A percentile compares a stretch with the other conserved stretches of the same genome.
These are phyloP conservation scores for Abramis brama DNA, from an alignment of 2,113 vertebrate genomes.

Conservation along the genomic window DNA sequence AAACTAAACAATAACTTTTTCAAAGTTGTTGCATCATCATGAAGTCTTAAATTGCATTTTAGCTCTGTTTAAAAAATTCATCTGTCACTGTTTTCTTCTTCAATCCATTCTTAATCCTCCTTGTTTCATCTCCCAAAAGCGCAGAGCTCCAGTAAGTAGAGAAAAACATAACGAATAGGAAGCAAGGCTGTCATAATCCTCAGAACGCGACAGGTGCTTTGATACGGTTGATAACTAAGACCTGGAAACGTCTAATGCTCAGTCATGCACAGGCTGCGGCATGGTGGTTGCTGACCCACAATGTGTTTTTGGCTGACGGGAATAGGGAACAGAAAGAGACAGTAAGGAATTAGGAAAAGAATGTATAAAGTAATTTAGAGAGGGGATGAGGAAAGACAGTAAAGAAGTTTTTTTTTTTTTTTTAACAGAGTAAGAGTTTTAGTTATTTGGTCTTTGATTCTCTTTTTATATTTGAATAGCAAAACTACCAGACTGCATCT, in stretches of 20 bases:
- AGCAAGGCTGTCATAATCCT: conserved; percentile 29
- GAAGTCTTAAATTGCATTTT: neutral
- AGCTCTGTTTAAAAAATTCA: neutral
- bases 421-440: neutral
- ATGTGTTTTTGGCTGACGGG: conserved; percentile 24
- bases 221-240: conserved; percentile 42
- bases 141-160: conserved; percentile 26
- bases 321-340: neutral
- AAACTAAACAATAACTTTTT: neutral
- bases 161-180: conserved; percentile 21
- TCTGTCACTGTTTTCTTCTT: neutral
- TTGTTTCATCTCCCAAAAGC: conserved; percentile 17
- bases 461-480: conserved; percentile 5
- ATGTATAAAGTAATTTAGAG: conserved; percentile 2
- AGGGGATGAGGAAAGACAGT: neutral
- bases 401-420: neutral
- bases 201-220: conserved; percentile 30
- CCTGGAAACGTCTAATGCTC: conserved; percentile 25
- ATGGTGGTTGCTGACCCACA: conserved; percentile 20
- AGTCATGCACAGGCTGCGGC: conserved; percentile 19
- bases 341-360: neutral
- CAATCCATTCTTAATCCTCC: conserved; percentile 26
- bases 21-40: neutral
- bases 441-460: neutral
- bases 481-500: conserved; percentile 35